phyloP scores from a whole-genome alignment of 92 coral and sea anemone genomes.

The Epizoanthus illoricatus region DNA sequence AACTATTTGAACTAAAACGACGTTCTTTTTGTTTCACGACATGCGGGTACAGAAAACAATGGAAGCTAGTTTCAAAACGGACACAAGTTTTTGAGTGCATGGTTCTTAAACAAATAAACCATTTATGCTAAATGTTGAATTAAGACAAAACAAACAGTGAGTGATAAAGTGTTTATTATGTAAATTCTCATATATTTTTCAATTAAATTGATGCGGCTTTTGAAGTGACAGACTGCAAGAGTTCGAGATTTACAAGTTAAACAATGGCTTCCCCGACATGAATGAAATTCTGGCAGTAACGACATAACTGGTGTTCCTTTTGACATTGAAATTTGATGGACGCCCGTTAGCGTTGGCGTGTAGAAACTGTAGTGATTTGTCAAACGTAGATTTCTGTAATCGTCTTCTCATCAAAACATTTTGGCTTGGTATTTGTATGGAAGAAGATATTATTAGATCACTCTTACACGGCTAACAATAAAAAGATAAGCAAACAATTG shows the following conservation, averaged over 20 bases:
- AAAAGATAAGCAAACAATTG: conserved; percentile 13
- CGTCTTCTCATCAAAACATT: background rate
- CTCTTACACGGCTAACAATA: conserved; percentile 14
- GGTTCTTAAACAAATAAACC: conserved; percentile 74
- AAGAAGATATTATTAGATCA: conserved; percentile 14
- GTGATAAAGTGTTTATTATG: conserved; percentile 43
- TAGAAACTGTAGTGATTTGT: background rate
- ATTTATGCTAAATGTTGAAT: conserved; percentile 61
- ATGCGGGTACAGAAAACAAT: conserved; percentile 78
- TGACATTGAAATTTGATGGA: conserved; percentile 5
- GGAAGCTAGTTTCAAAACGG: conserved; percentile 60
- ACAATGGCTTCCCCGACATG: conserved; percentile 28
- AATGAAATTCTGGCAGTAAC: conserved; percentile 23
- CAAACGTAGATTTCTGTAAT: background rate
- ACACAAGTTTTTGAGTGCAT: conserved; percentile 72
- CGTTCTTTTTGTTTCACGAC: conserved; percentile 73
- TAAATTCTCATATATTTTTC: conserved; percentile 45
- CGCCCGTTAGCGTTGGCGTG: conserved; percentile 6
- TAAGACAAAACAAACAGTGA: conserved; percentile 47
- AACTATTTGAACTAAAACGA: conserved; percentile 78
- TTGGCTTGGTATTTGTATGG: background rate
- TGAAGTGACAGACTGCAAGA: conserved; percentile 39
- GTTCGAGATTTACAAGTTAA: conserved; percentile 20
- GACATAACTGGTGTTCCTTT: conserved; percentile 21
- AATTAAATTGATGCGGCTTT: conserved; percentile 42